Percentiles rank a stretch among this genome's conserved stretches.
These are phyloP conservation scores for Umimayanthus kanabou DNA, from an alignment of 92 coral and sea anemone genomes.

Conservation along the genomic window DNA sequence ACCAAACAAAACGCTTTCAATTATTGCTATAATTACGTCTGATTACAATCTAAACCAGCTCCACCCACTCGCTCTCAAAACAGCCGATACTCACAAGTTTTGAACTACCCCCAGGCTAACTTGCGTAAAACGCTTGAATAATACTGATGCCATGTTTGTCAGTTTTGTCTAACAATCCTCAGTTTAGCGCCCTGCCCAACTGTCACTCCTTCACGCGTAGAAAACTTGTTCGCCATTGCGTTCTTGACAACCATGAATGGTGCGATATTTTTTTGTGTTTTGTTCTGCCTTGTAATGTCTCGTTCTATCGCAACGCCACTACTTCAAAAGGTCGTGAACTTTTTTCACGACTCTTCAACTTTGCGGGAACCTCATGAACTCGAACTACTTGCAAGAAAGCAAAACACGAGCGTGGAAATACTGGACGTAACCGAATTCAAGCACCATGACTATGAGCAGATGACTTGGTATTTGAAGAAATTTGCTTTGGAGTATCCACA, in stretches of 20 bases:
- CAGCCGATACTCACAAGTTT: neutral
- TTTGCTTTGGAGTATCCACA: conserved; percentile 81
- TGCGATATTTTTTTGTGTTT: neutral
- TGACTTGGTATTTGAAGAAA: conserved; percentile 94
- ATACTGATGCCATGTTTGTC: conserved; percentile 9
- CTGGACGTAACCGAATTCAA: conserved; percentile 73
- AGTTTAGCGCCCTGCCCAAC: conserved; percentile 14
- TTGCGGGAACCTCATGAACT: neutral
- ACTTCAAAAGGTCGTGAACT: conserved; percentile 20
- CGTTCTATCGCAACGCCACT: conserved; percentile 12
- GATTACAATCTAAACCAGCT: conserved; percentile 16
- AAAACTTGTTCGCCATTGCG: neutral
- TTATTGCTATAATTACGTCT: neutral
- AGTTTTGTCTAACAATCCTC: neutral
- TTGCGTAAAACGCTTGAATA: conserved; percentile 20
- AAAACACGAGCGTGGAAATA: conserved; percentile 47
- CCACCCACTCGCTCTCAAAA: neutral
- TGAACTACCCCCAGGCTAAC: conserved; percentile 2
- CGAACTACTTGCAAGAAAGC: neutral
- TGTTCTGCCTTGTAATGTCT: neutral
- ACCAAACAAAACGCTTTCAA: conserved; percentile 7
- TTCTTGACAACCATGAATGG: neutral
- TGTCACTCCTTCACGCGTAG: neutral
- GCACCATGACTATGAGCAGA: conserved; percentile 88
- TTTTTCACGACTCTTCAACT: conserved; percentile 14